phyloP scores from a whole-genome alignment of 2,797 vertebrate genomes.

The Microtus californicus region DNA sequence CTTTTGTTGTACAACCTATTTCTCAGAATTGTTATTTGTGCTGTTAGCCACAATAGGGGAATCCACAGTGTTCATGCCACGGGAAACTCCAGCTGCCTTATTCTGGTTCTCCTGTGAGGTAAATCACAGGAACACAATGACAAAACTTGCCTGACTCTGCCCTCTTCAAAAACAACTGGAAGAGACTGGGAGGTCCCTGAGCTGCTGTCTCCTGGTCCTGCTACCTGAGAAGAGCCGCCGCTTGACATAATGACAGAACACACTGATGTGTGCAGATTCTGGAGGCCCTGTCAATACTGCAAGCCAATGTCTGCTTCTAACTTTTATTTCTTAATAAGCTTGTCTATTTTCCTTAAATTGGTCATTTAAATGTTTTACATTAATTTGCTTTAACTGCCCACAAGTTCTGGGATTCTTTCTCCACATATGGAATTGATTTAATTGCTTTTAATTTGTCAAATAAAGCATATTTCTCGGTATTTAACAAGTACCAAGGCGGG shows the following conservation, averaged over 20 bases:
- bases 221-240: background rate
- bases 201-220: slow-evolving; percentile 58
- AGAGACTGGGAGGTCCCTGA: slow-evolving; percentile 38
- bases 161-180: slow-evolving; percentile 72
- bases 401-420: too few species aligned
- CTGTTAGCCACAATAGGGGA: slow-evolving; percentile 66
- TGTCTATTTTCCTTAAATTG: slow-evolving; percentile 76
- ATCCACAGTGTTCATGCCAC: slow-evolving; percentile 71
- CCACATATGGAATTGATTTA: too few species aligned
- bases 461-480: too few species aligned
- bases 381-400: slow-evolving; percentile 76
- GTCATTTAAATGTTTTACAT: slow-evolving; percentile 81
- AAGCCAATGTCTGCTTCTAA: slow-evolving; percentile 69
- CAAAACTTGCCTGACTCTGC: slow-evolving; percentile 49
- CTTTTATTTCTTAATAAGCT: slow-evolving; percentile 77
- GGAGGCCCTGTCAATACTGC: slow-evolving; percentile 58
- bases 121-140: slow-evolving; percentile 79
- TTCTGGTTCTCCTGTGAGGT: slow-evolving; percentile 63
- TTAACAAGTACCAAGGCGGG: too few species aligned
- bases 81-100: slow-evolving; percentile 76
- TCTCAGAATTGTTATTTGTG: slow-evolving; percentile 76
- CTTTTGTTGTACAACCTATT: slow-evolving; percentile 75
- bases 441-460: too few species aligned
- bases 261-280: slow-evolving; percentile 58
- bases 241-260: slow-evolving; percentile 16